A percentile compares a stretch with the other conserved stretches of the same genome.
Conservation (phyloP, 1,140 invertebrate genomes). For the Apis florea region DNA sequence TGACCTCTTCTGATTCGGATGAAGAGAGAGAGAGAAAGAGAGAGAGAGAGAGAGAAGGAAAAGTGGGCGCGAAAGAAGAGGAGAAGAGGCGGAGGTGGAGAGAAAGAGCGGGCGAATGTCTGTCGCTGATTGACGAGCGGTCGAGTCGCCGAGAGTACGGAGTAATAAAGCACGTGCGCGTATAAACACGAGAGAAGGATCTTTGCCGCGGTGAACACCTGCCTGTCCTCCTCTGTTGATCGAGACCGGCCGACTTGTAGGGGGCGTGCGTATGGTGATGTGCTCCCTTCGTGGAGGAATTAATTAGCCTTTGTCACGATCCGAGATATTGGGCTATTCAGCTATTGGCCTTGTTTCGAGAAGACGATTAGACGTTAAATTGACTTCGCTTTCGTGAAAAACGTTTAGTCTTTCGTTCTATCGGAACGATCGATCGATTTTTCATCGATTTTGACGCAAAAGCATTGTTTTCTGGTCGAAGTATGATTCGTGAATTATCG, state of each 20-base stretch:
- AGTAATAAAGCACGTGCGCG: slow-evolving; percentile 78
- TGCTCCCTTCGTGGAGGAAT: slow-evolving; percentile 52
- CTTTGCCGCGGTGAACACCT: slow-evolving; percentile 69
- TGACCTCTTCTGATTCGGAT: slow-evolving; percentile 64
- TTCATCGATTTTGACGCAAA: too few relatives aligned
- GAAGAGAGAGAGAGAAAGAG: neutral
- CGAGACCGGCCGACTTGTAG: slow-evolving; percentile 17
- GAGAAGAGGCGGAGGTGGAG: slow-evolving; percentile 15
- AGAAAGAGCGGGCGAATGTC: slow-evolving; percentile 58
- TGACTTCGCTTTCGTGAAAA: too few relatives aligned
- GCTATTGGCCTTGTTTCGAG: too few relatives aligned
- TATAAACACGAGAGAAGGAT: slow-evolving; percentile 76
- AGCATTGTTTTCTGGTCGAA: too few relatives aligned
- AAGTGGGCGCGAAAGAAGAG: slow-evolving; percentile 22
- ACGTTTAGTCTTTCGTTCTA: too few relatives aligned
- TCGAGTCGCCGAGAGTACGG: slow-evolving; percentile 72
- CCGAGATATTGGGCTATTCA: too few relatives aligned
- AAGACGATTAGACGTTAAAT: too few relatives aligned
- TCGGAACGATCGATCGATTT: too few relatives aligned
- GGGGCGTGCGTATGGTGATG: slow-evolving; percentile 46
- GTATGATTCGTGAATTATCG: too few relatives aligned
- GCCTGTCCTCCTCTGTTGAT: slow-evolving; percentile 57
- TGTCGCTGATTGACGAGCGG: slow-evolving; percentile 77
- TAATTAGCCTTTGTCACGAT: neutral
- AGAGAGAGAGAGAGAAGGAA: neutral